phyloP scores from a whole-genome alignment of 2,797 vertebrate species.

The Cyclura pinguis region DNA sequence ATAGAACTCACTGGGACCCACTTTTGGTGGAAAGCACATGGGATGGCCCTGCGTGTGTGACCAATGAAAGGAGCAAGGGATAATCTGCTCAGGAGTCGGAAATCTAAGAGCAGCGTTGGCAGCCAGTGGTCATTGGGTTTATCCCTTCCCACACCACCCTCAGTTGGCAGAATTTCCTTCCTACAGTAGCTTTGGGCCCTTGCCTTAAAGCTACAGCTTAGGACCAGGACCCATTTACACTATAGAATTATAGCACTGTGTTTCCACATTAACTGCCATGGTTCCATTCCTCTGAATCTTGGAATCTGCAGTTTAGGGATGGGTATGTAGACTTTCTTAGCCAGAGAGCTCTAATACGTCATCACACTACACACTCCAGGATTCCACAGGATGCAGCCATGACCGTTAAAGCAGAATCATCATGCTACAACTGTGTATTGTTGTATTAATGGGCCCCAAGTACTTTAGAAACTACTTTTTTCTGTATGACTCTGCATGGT shows the following conservation, averaged over 20 bases:
- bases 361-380: too few species aligned
- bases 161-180: not conserved
- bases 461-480: not conserved
- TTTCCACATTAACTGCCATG: too few species aligned
- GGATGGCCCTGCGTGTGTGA: not conserved
- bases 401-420: too few species aligned
- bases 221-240: too few species aligned
- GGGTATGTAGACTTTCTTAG: too few species aligned
- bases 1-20: not conserved
- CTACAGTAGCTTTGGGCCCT: not conserved
- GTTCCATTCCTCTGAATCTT: too few species aligned
- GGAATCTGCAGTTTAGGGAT: too few species aligned
- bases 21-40: not conserved
- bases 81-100: not conserved
- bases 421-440: too few species aligned
- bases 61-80: not conserved
- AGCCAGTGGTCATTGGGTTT: not conserved
- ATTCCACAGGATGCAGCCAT: too few species aligned
- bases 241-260: too few species aligned
- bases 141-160: not conserved
- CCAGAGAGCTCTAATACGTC: too few species aligned
- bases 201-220: not conserved
- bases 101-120: not conserved
- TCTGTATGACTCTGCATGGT: not conserved
- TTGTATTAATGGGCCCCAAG: too few species aligned